Conservation (phyloP, 2,888 invertebrate species). For the Globia sparganii region DNA sequence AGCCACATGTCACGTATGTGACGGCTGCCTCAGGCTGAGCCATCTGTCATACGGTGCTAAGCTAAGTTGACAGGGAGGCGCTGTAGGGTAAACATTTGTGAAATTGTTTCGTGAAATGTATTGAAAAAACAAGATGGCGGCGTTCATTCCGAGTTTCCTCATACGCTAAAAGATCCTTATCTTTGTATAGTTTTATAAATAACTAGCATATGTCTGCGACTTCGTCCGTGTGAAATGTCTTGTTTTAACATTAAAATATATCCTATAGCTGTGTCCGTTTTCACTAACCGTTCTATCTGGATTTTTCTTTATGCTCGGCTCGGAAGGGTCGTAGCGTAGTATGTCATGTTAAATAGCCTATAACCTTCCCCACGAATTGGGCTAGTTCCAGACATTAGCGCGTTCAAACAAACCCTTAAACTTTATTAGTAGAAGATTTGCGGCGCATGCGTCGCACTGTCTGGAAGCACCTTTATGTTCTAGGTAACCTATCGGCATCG, state of each 20-base stretch:
- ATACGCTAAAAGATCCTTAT: background rate
- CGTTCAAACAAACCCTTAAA: background rate
- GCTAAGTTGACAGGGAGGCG: background rate
- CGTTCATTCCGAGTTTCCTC: background rate
- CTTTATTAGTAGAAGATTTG: background rate
- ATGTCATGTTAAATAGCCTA: background rate
- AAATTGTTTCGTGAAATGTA: background rate
- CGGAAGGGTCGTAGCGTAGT: background rate
- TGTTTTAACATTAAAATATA: background rate
- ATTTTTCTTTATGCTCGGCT: background rate
- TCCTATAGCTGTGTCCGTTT: background rate
- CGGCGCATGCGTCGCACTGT: background rate
- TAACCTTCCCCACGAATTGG: background rate
- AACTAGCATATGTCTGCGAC: background rate
- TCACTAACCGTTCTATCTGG: background rate
- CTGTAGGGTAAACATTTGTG: background rate
- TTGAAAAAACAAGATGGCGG: background rate
- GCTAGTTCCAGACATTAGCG: background rate
- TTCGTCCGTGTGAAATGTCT: background rate
- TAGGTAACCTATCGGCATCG: conserved; percentile 16
- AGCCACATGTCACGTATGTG: background rate
- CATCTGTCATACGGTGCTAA: background rate
- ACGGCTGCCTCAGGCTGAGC: background rate
- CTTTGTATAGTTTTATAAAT: background rate
- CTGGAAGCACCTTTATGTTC: background rate